Percentiles rank a stretch among this genome's conserved stretches.
Evolutionary conservation across 1,140 invertebrate genomes (phyloP).

Genomic region (Trypoxylus dichotomus): DNA sequence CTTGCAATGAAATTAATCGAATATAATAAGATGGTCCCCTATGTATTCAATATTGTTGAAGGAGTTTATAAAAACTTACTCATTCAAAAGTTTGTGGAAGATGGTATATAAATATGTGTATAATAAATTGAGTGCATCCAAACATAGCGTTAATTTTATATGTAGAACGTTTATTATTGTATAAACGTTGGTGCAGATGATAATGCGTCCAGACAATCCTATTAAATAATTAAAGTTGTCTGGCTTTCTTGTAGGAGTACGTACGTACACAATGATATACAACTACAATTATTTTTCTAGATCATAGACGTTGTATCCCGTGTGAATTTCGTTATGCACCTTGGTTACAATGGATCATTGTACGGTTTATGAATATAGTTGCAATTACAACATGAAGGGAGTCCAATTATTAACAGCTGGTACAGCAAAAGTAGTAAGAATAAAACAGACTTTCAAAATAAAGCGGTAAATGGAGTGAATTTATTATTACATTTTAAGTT

Average conservation of each 20-base stretch:
- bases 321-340: conserved; percentile 16
- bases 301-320: background rate
- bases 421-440: background rate
- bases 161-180: background rate
- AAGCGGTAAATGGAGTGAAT: no score
- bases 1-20: no score
- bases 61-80: no score
- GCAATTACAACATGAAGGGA: background rate
- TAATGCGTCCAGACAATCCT: conserved; percentile 7
- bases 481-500: no score
- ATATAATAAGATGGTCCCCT: no score
- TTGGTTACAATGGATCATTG: conserved; percentile 9
- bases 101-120: no score
- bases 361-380: background rate
- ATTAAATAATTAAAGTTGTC: conserved; percentile 21
- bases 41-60: no score
- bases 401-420: background rate
- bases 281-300: background rate
- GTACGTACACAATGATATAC: background rate
- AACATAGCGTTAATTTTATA: background rate
- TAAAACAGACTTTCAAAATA: background rate
- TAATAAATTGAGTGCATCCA: background rate
- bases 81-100: no score
- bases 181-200: background rate
- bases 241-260: background rate